Conservation (phyloP, 30 jellyfish, hydroid and myxozoan genomes). For the Hydra vulgaris region DNA sequence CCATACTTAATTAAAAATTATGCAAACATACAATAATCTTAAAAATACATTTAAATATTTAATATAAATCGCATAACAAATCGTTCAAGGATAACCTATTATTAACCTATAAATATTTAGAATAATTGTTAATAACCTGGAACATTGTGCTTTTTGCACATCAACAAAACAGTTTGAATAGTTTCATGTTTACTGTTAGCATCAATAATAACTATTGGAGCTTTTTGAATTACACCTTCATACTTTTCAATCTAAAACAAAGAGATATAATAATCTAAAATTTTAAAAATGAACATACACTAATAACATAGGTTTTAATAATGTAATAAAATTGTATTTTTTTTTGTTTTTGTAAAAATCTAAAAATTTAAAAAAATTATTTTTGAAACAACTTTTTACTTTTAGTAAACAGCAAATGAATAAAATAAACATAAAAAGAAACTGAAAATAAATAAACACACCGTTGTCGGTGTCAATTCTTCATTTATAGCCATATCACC, state of each 20-base stretch:
- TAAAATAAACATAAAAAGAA: neutral
- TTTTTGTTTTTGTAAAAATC: too few species aligned
- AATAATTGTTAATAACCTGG: too few species aligned
- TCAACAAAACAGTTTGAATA: constrained; percentile 22
- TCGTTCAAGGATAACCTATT: too few species aligned
- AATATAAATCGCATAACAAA: too few species aligned
- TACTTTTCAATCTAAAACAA: constrained; percentile 23
- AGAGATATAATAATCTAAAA: neutral
- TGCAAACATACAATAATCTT: neutral
- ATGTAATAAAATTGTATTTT: too few species aligned
- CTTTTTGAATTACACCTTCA: constrained; percentile 42
- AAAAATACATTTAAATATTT: too few species aligned
- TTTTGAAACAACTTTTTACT: too few species aligned
- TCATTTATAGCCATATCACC: constrained; percentile 80
- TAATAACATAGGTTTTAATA: too few species aligned
- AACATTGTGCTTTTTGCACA: constrained; percentile 38
- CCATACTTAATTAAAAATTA: constrained; percentile 44
- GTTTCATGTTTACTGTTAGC: constrained; percentile 46
- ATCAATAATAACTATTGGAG: constrained; percentile 62
- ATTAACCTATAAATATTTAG: too few species aligned
- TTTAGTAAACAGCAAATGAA: too few species aligned
- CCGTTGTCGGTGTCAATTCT: constrained; percentile 42
- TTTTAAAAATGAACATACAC: constrained; percentile 4
- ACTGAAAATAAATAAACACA: constrained; percentile 3
- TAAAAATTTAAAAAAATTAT: too few species aligned